Percentiles rank a stretch among this genome's conserved stretches.
Evolutionary conservation across 2,113 vertebrate genomes (phyloP).

Genomic region (Triplophysa siluroides): DNA sequence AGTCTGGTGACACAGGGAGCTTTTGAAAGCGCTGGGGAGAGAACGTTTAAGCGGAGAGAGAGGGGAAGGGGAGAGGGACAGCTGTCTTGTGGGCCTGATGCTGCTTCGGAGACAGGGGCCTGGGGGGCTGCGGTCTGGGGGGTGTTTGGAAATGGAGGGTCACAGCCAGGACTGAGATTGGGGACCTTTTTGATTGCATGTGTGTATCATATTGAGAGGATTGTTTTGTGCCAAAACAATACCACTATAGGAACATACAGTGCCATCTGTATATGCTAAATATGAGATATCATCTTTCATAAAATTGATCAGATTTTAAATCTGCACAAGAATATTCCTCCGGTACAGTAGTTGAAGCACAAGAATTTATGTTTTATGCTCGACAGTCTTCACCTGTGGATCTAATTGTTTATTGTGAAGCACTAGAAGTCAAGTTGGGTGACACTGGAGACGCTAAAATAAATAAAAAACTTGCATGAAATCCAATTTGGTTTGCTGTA

Average conservation of each 20-base stretch:
- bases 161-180: constrained; percentile 66
- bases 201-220: not conserved
- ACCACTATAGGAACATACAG: no score
- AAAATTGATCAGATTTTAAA: constrained; percentile 26
- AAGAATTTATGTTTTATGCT: constrained; percentile 46
- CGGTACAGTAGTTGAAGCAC: constrained; percentile 35
- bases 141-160: constrained; percentile 69
- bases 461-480: no score
- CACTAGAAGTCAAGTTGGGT: not conserved
- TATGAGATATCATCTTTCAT: not conserved
- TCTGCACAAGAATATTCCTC: constrained; percentile 33
- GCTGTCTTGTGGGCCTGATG: constrained; percentile 66
- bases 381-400: constrained; percentile 30
- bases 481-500: no score
- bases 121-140: constrained; percentile 61
- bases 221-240: no score
- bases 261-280: not conserved
- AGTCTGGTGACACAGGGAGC: constrained; percentile 83
- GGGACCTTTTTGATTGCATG: not conserved
- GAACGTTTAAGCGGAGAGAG: constrained; percentile 66
- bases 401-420: constrained; percentile 30
- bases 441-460: not conserved
- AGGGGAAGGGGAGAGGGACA: constrained; percentile 58
- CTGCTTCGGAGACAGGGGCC: constrained; percentile 61
- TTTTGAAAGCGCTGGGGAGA: constrained; percentile 75